A percentile compares a stretch with the other conserved stretches of the same genome.
phyloP scores from a whole-genome alignment of 1,140 invertebrate species.

The Magallana ariakensis region DNA sequence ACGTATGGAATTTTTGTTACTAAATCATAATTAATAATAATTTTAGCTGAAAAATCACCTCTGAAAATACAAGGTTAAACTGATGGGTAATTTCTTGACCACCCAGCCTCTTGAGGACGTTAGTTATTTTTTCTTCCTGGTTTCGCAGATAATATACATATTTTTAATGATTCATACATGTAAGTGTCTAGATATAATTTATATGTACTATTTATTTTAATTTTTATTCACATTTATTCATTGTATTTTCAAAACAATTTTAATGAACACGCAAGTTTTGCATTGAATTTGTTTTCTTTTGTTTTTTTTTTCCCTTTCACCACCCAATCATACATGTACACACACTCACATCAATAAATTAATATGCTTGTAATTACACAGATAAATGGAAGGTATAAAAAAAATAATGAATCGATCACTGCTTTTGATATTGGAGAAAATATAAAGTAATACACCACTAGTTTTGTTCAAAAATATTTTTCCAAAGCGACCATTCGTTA shows the following conservation, averaged over 20 bases:
- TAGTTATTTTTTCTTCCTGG: too few species aligned
- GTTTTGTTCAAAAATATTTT: background rate
- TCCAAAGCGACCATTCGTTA: background rate
- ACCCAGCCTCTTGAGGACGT: too few species aligned
- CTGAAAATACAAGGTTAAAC: too few species aligned
- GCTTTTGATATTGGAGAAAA: background rate
- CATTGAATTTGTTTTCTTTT: background rate
- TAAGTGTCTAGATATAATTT: background rate
- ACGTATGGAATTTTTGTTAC: too few species aligned
- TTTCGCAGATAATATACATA: too few species aligned
- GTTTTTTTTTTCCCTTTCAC: background rate
- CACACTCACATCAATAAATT: background rate
- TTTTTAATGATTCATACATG: too few species aligned
- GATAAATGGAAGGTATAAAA: background rate
- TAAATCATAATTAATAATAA: too few species aligned
- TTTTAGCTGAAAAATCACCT: too few species aligned
- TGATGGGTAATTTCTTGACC: too few species aligned
- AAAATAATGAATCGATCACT: background rate
- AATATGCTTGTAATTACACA: background rate
- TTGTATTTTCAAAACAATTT: slow-evolving; percentile 10
- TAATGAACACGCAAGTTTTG: background rate
- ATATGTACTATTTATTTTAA: background rate
- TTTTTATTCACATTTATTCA: background rate
- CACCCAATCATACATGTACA: slow-evolving; percentile 4
- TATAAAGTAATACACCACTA: background rate